Evolutionary conservation across 2,797 vertebrate genomes (phyloP).

Genomic region (Sebastes cheni): DNA sequence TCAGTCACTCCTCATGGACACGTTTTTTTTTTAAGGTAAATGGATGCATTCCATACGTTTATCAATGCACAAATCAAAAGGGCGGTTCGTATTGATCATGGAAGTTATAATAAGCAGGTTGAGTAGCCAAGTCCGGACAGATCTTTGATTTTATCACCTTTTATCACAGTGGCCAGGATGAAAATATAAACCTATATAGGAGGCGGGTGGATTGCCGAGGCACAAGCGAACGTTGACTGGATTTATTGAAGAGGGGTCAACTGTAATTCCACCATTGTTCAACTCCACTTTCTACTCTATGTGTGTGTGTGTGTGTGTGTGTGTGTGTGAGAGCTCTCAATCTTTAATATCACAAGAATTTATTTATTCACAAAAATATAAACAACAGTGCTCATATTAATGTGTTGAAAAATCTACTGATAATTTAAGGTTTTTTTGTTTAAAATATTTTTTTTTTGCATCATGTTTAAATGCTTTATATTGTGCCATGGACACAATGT

Average conservation of each 20-base stretch:
- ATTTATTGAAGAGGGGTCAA: slow-evolving; percentile 67
- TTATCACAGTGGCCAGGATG: not conserved
- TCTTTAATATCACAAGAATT: slow-evolving; percentile 41
- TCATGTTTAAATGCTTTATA: slow-evolving; percentile 47
- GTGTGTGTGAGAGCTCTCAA: slow-evolving; percentile 1
- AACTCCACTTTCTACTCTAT: slow-evolving; percentile 56
- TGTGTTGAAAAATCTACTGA: slow-evolving; percentile 20
- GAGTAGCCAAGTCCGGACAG: not conserved
- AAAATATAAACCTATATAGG: slow-evolving; percentile 39
- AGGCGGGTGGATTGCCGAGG: slow-evolving; percentile 36
- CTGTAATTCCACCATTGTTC: slow-evolving; percentile 59
- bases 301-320: not conserved
- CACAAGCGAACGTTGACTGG: slow-evolving; percentile 27
- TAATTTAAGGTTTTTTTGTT: slow-evolving; percentile 16
- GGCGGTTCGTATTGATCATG: slow-evolving; percentile 9
- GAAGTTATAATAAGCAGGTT: slow-evolving; percentile 25
- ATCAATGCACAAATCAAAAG: slow-evolving; percentile 9
- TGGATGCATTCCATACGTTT: not conserved
- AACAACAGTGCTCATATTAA: slow-evolving; percentile 8
- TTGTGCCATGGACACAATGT: slow-evolving; percentile 59
- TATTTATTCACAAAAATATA: slow-evolving; percentile 7
- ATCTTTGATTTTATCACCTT: not conserved
- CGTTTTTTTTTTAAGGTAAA: not conserved
- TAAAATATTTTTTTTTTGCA: slow-evolving; percentile 8
- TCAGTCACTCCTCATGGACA: slow-evolving; percentile 9